Evolutionary conservation across 2,888 invertebrate genomes (phyloP), one percentile per base, ranked within the genome.

Genomic region (Polyploca ridens): DNA sequence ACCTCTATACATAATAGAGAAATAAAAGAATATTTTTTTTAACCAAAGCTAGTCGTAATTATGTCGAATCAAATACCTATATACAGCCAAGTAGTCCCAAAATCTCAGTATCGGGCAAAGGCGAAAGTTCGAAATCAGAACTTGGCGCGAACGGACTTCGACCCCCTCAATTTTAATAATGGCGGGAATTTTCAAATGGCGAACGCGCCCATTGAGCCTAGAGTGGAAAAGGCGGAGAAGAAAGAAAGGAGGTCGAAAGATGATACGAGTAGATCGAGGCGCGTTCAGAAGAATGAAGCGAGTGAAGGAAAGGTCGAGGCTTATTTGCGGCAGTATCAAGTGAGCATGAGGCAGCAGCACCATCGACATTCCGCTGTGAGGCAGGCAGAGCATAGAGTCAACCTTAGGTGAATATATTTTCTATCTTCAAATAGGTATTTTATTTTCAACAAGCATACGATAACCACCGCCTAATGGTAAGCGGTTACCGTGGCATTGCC

Each of bases 111-210:
- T 62, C 75, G 85, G 35, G 78, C 82, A 7, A 90, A 89, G 2
- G 16, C 61, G 4, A 61, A 65, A 79, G 75, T 54, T 67, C 84
- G 54, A 6, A 54, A 57, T 16, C 84, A 86, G 61, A 86, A 83
- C 33, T 66, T 86, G 11, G 73, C 83, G 0, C 95, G 96, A 79
- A 72, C 95, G 68, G 80, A 97, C 90, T 85, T 97, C 79, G 93
- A 96, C 92, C 88, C 97, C 76, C 83, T 97, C 93, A 77, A 97
- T 94, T 78, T 96, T 91, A 80, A 97, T 90, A 90, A 91, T 75
- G 93, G 94, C 1, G 94, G 94, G 0, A 94, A 94, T 62, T 94
- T 94, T 54, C 84, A 86, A 64, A 64, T 85, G 19, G 67, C 84
- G 33, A 88, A 82, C 67, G 79, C 85, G 16, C 54, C 54, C 16